These are phyloP conservation scores for Ochlodes sylvanus DNA, from an alignment of 2,888 invertebrate species.

Conservation along the genomic window DNA sequence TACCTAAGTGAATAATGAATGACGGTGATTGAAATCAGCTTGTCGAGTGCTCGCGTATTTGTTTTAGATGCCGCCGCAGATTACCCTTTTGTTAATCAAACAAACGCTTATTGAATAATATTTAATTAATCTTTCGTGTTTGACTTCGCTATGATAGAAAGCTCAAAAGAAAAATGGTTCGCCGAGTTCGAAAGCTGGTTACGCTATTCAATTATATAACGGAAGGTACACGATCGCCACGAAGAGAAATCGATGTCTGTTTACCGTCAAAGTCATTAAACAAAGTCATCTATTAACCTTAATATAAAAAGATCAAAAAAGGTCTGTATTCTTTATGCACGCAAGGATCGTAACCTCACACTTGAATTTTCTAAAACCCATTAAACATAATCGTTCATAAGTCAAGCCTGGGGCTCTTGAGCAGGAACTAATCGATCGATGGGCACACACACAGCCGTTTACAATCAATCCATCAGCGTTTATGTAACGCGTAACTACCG, in stretches of 20 bases:
- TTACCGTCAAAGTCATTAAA: slow-evolving; percentile 55
- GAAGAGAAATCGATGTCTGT: slow-evolving; percentile 17
- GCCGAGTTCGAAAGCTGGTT: slow-evolving; percentile 50
- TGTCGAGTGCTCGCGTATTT: slow-evolving; percentile 75
- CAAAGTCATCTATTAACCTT: slow-evolving; percentile 59
- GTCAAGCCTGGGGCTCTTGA: slow-evolving; percentile 64
- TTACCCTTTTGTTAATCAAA: slow-evolving; percentile 83
- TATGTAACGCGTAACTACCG: slow-evolving; percentile 81
- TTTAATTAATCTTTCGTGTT: slow-evolving; percentile 81
- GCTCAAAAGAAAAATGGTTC: slow-evolving; percentile 51
- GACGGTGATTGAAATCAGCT: slow-evolving; percentile 81
- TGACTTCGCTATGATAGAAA: slow-evolving; percentile 65
- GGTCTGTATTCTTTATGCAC: slow-evolving; percentile 59
- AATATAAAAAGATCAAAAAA: slow-evolving; percentile 64
- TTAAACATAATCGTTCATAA: slow-evolving; percentile 79
- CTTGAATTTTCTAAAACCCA: slow-evolving; percentile 76
- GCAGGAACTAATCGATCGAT: slow-evolving; percentile 81
- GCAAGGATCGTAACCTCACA: slow-evolving; percentile 67
- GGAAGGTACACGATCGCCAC: slow-evolving; percentile 35
- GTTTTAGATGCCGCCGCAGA: slow-evolving; percentile 83
- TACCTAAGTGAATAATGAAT: slow-evolving; percentile 83
- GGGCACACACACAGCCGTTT: slow-evolving; percentile 70
- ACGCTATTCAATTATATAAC: slow-evolving; percentile 47
- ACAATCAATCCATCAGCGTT: slow-evolving; percentile 84
- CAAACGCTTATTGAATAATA: slow-evolving; percentile 79